Evolutionary conservation across 2,888 invertebrate species (phyloP).

Genomic region (Temnothorax unifasciatus): DNA sequence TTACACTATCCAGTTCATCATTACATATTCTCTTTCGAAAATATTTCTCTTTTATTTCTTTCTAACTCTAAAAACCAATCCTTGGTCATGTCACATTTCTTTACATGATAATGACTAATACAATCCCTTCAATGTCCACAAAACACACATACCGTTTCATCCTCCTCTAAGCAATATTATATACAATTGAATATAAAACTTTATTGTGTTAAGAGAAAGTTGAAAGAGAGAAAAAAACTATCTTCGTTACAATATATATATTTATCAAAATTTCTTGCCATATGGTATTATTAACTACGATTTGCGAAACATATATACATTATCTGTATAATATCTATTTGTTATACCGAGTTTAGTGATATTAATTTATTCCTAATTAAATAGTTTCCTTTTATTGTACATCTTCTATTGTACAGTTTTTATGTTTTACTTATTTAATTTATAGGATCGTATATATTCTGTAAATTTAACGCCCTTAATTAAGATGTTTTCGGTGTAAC

Average conservation of each 20-base stretch:
- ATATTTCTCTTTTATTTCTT: too few species aligned
- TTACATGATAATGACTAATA: too few species aligned
- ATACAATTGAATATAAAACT: too few species aligned
- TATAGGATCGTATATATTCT: neutral
- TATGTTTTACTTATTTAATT: neutral
- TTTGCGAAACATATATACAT: neutral
- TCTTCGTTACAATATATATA: neutral
- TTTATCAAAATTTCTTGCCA: neutral
- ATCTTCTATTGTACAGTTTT: constrained; percentile 13
- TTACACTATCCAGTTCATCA: too few species aligned
- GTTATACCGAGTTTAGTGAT: constrained; percentile 26
- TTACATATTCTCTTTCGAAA: too few species aligned
- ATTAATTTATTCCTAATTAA: constrained; percentile 24
- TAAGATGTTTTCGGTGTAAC: constrained; percentile 9
- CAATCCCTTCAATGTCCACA: too few species aligned
- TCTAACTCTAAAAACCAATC: too few species aligned
- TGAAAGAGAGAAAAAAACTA: neutral
- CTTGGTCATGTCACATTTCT: too few species aligned
- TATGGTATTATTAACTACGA: neutral
- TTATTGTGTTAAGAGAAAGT: neutral
- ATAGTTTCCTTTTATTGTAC: neutral
- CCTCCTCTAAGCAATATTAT: neutral
- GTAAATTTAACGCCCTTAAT: constrained; percentile 1
- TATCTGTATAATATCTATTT: neutral
- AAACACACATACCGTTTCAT: too few species aligned